Base-by-base conservation (phyloP, 2,797 vertebrate species). In the Sebastes flavidus region DNA sequence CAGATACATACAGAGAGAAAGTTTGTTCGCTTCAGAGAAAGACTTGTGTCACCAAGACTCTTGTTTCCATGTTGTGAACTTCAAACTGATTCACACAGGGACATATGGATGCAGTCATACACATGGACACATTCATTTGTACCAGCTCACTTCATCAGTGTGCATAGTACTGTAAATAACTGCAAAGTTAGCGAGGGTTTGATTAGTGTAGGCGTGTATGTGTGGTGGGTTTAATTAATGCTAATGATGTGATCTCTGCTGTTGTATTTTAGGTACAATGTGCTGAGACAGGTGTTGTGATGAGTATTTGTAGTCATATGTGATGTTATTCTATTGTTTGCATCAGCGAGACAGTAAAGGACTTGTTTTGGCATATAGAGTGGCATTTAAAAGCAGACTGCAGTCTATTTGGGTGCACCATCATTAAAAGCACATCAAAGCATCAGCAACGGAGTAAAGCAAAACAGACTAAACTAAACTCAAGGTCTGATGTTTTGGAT, bases 391-490 rank as follows among this genome's bases (percentile, higher is more conserved):
- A 69, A 62, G 8, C 32, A 55, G 18, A 62, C 30, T 55, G 6
- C 29, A 52, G 22, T 68, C 46, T 52, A n/a, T 56, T 22, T 63
- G 29, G 22, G 29, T 27, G 58, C 52, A 6, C 14, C 25, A 32
- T 63, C 67, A 65, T 63, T 42, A 70, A 77, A 77, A 62, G 58
- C 46, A 62, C 20, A 63, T 77, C 25, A 42, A 24, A 69, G 22
- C 11, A 27, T 55, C 27, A 10, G 56, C 11, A 62, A 22, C 54
- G 30, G 42, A 61, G 24, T 11, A 27, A 60, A 52, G 29, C n/a
- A 42, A 42, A 42, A 42, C n/a, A 10, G 2, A 36, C 4, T 4
- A 34, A 66, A 61, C 38, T 61, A 30, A 12, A 58, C 22, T 59
- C 6, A 67, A 24, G 25, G 65, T 8, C 56, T 54, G 38, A 29